These are phyloP conservation scores for Remorina albescens DNA, from an alignment of 2,797 vertebrate species.

Conservation along the genomic window DNA sequence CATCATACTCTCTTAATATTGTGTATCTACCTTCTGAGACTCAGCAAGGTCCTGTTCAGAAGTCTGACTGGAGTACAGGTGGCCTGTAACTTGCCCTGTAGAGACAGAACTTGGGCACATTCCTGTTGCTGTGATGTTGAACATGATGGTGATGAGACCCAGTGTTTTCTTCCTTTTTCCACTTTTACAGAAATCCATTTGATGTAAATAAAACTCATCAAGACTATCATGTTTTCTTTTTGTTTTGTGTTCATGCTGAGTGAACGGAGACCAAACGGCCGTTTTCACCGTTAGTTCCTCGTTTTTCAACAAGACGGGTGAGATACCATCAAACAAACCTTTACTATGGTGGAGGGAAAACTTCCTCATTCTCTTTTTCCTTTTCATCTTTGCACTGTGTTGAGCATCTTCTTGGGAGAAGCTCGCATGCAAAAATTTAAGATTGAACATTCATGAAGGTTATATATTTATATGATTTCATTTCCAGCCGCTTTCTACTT, in stretches of 20 bases:
- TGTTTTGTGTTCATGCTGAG: constrained; percentile 5
- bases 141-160: constrained; percentile 67
- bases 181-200: constrained; percentile 86
- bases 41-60: neutral
- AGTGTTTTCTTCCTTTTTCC: constrained; percentile 81
- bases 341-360: neutral
- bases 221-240: constrained; percentile 38
- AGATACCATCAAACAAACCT: no score
- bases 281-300: no score
- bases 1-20: neutral
- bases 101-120: constrained; percentile 40
- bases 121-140: constrained; percentile 61
- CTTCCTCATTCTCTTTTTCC: neutral
- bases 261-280: neutral
- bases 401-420: no score
- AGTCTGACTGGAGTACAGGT: constrained; percentile 52
- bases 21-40: neutral
- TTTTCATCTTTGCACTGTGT: neutral
- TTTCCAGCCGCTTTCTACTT: no score
- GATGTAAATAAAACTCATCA: constrained; percentile 81
- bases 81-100: constrained; percentile 51
- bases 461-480: no score
- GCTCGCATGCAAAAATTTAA: no score
- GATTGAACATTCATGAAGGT: no score
- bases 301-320: no score